phyloP scores from a whole-genome alignment of 2,888 invertebrate genomes.

The Eurois occulta region DNA sequence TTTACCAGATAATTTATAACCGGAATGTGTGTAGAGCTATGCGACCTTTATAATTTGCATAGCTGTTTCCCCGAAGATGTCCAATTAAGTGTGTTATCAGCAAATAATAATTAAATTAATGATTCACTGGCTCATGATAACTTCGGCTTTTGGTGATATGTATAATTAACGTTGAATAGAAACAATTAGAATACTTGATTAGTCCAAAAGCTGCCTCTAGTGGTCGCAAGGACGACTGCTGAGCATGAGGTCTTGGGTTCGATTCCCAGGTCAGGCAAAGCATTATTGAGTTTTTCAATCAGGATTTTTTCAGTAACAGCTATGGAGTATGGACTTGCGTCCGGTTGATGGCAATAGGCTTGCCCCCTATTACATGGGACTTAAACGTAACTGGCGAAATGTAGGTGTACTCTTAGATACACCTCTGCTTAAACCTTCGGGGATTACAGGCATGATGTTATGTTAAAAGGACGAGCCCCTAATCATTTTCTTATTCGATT shows the following conservation, averaged over 20 bases:
- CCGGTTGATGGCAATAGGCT: too few relatives aligned
- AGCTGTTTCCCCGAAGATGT: constrained; percentile 33
- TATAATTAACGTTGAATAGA: constrained; percentile 10
- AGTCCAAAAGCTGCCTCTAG: neutral
- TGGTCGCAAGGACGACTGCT: too few relatives aligned
- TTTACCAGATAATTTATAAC: neutral
- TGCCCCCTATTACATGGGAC: too few relatives aligned
- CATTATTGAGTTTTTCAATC: too few relatives aligned
- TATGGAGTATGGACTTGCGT: too few relatives aligned
- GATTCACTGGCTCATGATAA: constrained; percentile 9
- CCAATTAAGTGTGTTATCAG: constrained; percentile 40
- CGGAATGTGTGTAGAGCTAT: constrained; percentile 4
- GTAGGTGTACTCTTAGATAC: too few relatives aligned
- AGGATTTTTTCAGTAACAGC: too few relatives aligned
- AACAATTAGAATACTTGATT: constrained; percentile 15
- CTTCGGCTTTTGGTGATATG: neutral
- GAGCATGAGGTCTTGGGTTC: too few relatives aligned
- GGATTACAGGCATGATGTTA: too few relatives aligned
- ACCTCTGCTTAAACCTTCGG: too few relatives aligned
- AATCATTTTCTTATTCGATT: neutral
- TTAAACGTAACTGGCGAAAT: too few relatives aligned
- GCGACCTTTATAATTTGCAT: constrained; percentile 33
- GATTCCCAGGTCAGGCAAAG: too few relatives aligned
- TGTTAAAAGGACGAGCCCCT: neutral
- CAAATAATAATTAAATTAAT: constrained; percentile 36